Evolutionary conservation across 1,140 invertebrate genomes (phyloP).

Genomic region (Neomicropteryx cornuta): DNA sequence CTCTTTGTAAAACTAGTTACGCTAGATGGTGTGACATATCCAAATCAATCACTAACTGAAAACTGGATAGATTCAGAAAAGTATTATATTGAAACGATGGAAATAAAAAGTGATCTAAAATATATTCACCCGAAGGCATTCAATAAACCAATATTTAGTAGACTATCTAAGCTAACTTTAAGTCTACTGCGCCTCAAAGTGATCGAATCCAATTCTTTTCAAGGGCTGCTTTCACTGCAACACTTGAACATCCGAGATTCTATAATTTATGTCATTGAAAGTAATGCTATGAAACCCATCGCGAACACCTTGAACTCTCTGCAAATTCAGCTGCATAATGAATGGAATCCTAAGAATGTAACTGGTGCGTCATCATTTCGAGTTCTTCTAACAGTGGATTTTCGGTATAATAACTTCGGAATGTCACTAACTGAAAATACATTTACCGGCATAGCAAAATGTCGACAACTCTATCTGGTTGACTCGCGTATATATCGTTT

Average conservation of each 20-base stretch:
- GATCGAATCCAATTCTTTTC: neutral
- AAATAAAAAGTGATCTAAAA: slow-evolving; percentile 24
- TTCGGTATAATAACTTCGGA: slow-evolving; percentile 23
- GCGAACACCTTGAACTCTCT: slow-evolving; percentile 20
- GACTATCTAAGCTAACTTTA: slow-evolving; percentile 17
- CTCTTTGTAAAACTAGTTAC: too few species aligned
- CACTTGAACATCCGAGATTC: slow-evolving; percentile 20
- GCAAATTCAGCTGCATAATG: slow-evolving; percentile 18
- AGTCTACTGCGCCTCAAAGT: too few species aligned
- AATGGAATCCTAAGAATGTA: slow-evolving; percentile 24
- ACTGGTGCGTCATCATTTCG: slow-evolving; percentile 19
- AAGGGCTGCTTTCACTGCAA: neutral
- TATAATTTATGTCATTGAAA: slow-evolving; percentile 15
- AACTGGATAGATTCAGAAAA: too few species aligned
- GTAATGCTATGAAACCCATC: slow-evolving; percentile 18
- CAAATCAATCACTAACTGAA: too few species aligned
- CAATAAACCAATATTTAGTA: slow-evolving; percentile 17
- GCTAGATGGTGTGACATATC: too few species aligned
- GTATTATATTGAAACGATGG: slow-evolving; percentile 17
- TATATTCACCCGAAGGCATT: slow-evolving; percentile 22
- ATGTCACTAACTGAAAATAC: slow-evolving; percentile 18
- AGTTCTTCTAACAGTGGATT: slow-evolving; percentile 20
- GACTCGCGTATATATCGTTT: slow-evolving; percentile 24
- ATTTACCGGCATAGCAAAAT: slow-evolving; percentile 20
- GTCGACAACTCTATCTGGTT: slow-evolving; percentile 23